These are phyloP conservation scores for Hypselothyrea guttata DNA, from an alignment of 2,888 invertebrate species.

Conservation along the genomic window DNA sequence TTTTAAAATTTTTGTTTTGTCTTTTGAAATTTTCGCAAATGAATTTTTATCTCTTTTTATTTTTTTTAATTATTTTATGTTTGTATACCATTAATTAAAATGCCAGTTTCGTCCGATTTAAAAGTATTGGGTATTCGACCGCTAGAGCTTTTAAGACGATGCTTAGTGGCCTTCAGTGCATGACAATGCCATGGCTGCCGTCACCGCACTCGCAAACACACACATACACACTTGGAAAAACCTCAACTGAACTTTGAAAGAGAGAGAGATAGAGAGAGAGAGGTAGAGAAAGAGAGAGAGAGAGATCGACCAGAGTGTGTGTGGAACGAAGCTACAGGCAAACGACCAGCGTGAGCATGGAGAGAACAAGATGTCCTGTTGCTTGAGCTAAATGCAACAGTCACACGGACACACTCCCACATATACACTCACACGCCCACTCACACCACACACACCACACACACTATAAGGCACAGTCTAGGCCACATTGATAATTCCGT, in stretches of 20 bases:
- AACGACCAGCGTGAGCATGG: slow-evolving; percentile 5
- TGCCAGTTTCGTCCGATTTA: slow-evolving; percentile 1
- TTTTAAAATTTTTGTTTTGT: too few relatives aligned
- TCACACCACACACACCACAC: too few relatives aligned
- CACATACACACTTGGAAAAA: neutral
- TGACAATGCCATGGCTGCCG: slow-evolving; percentile 52
- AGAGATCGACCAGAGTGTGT: neutral
- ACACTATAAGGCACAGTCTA: slow-evolving; percentile 19
- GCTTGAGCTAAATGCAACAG: slow-evolving; percentile 48
- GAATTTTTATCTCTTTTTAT: too few relatives aligned
- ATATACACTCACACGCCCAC: slow-evolving; percentile 1
- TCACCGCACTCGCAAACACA: slow-evolving; percentile 11
- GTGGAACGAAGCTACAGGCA: slow-evolving; percentile 4
- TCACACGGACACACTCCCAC: slow-evolving; percentile 11
- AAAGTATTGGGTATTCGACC: slow-evolving; percentile 8
- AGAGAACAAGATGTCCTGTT: slow-evolving; percentile 42
- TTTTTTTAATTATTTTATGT: too few relatives aligned
- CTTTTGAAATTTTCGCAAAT: too few relatives aligned
- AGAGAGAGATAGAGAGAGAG: neutral
- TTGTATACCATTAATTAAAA: too few relatives aligned
- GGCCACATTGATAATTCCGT: slow-evolving; percentile 47
- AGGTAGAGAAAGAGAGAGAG: neutral
- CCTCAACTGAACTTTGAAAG: slow-evolving; percentile 5
- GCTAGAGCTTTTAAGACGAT: slow-evolving; percentile 23
- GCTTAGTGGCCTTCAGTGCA: slow-evolving; percentile 35